Percentiles rank a stretch among this genome's conserved stretches.
phyloP scores from a whole-genome alignment of 2,113 vertebrate species.

The Coracopsis vasa region DNA sequence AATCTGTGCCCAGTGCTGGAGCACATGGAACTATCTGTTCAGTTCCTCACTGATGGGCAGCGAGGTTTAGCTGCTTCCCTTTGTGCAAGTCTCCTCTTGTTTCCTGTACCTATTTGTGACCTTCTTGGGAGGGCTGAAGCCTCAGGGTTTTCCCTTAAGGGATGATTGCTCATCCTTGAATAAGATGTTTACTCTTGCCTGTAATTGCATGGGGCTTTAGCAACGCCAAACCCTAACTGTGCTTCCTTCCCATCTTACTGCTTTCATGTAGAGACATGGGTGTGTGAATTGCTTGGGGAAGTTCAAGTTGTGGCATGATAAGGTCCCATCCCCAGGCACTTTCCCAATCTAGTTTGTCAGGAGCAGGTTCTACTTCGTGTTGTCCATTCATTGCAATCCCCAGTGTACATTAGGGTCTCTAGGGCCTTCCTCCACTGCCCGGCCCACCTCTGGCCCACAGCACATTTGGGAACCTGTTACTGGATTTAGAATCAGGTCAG shows the following conservation, averaged over 20 bases:
- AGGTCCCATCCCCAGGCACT: constrained; percentile 38
- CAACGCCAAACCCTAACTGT: constrained; percentile 34
- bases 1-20: background rate
- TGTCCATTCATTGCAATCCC: background rate
- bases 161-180: constrained; percentile 54
- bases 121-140: constrained; percentile 59
- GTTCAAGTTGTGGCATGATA: constrained; percentile 58
- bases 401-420: background rate
- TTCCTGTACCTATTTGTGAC: constrained; percentile 54
- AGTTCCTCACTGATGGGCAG: background rate
- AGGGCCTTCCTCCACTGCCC: background rate
- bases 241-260: constrained; percentile 55
- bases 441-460: background rate
- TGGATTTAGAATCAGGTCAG: background rate
- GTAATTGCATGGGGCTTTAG: constrained; percentile 50
- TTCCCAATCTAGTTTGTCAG: constrained; percentile 42
- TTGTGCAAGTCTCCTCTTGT: constrained; percentile 54
- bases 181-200: constrained; percentile 63
- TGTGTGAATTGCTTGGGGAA: constrained; percentile 50
- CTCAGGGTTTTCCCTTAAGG: constrained; percentile 46
- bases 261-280: constrained; percentile 65
- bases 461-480: background rate
- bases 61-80: constrained; percentile 40
- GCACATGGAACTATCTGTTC: background rate
- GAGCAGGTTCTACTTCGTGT: constrained; percentile 21